These are phyloP conservation scores for Lontra canadensis DNA, from an alignment of 2,113 vertebrate genomes.

Conservation along the genomic window DNA sequence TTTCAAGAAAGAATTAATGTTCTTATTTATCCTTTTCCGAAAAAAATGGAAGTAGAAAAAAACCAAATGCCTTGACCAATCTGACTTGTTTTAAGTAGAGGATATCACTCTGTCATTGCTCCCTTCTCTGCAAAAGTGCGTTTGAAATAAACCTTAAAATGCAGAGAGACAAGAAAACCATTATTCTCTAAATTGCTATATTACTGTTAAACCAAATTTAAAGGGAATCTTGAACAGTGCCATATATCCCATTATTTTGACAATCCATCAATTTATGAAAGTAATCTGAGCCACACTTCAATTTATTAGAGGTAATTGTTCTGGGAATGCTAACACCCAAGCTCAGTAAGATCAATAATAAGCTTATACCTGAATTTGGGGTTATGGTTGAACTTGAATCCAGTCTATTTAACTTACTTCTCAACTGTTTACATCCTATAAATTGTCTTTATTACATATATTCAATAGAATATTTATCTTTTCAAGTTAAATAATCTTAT, in stretches of 20 bases:
- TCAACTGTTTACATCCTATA: not conserved
- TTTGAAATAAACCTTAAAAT: conserved; percentile 50
- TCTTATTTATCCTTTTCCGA: not conserved
- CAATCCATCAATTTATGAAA: conserved; percentile 51
- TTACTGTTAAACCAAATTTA: conserved; percentile 51
- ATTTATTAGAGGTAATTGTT: conserved; percentile 74
- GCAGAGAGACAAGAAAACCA: not conserved
- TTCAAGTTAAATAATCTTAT: conserved; percentile 25
- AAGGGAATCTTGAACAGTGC: conserved; percentile 20
- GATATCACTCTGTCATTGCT: not conserved
- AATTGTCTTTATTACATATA: conserved; percentile 33
- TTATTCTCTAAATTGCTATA: conserved; percentile 34
- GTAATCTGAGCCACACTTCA: conserved; percentile 54
- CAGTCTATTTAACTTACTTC: conserved; percentile 6
- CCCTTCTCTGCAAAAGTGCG: not conserved
- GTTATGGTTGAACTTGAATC: conserved; percentile 48
- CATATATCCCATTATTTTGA: conserved; percentile 61
- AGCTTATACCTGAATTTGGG: conserved; percentile 53
- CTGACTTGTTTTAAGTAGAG: not conserved
- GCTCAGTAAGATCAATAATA: conserved; percentile 60
- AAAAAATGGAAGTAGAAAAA: not conserved
- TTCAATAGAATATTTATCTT: conserved; percentile 18
- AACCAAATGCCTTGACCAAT: not conserved
- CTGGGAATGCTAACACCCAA: conserved; percentile 56
- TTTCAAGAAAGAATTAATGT: not conserved